phyloP scores from a whole-genome alignment of 1,140 invertebrate genomes.

The Eufriesea mexicana region DNA sequence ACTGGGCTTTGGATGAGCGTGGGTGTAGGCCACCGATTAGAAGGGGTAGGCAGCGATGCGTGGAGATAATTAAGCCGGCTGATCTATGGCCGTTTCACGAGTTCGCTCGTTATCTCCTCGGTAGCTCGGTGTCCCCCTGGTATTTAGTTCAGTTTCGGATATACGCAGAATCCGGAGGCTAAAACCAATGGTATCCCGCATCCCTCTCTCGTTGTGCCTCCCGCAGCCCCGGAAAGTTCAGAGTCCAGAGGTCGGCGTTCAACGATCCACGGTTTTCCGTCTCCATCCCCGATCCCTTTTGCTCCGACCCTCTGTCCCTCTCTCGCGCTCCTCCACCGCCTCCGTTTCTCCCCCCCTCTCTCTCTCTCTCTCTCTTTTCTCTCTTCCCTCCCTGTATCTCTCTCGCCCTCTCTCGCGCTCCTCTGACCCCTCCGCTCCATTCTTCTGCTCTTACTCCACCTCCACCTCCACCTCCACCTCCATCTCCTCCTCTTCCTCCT shows the following conservation, averaged over 20 bases:
- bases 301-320: constrained; percentile 53
- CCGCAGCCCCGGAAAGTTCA: constrained; percentile 69
- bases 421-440: constrained; percentile 61
- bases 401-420: constrained; percentile 43
- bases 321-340: constrained; percentile 56
- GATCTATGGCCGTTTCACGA: constrained; percentile 82
- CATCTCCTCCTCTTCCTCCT: constrained; percentile 43
- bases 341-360: constrained; percentile 44
- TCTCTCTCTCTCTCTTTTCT: constrained; percentile 56
- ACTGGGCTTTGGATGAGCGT: constrained; percentile 56
- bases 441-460: constrained; percentile 76
- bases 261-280: constrained; percentile 79
- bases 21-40: constrained; percentile 61
- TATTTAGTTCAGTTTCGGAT: constrained; percentile 81
- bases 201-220: constrained; percentile 56
- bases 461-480: constrained; percentile 59
- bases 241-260: constrained; percentile 81
- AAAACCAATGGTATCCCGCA: constrained; percentile 67
- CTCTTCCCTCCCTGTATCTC: too few relatives aligned
- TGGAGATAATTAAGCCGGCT: constrained; percentile 82
- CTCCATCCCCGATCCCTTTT: constrained; percentile 74
- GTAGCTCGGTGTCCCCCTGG: constrained; percentile 72
- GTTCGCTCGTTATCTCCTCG: constrained; percentile 83
- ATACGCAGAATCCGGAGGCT: constrained; percentile 75
- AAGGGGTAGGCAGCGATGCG: constrained; percentile 77